Conservation (phyloP, 2,888 invertebrate species). For the Cantharis flavilabris region DNA sequence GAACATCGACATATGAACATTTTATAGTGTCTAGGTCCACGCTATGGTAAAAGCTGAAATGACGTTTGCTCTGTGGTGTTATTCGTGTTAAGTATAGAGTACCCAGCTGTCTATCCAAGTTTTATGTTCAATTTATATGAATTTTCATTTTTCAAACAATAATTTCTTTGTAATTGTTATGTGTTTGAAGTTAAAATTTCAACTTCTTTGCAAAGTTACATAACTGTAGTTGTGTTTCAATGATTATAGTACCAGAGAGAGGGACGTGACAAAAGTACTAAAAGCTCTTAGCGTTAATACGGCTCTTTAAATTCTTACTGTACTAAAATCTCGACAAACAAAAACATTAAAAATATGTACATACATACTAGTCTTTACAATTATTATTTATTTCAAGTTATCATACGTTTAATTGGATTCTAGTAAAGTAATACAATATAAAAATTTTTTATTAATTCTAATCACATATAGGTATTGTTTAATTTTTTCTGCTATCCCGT, state of each 20-base stretch:
- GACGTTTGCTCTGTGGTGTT: too few relatives aligned
- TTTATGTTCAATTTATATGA: not conserved
- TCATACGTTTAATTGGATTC: not conserved
- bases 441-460: not conserved
- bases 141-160: not conserved
- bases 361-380: not conserved
- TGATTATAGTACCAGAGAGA: slow-evolving; percentile 1
- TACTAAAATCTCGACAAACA: slow-evolving; percentile 23
- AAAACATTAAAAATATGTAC: slow-evolving; percentile 9
- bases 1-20: too few relatives aligned
- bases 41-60: too few relatives aligned
- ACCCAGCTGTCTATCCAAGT: not conserved
- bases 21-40: too few relatives aligned
- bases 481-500: not conserved
- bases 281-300: slow-evolving; percentile 14
- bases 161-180: not conserved
- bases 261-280: slow-evolving; percentile 10
- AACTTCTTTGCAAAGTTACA: not conserved
- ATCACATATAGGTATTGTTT: not conserved
- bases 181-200: not conserved
- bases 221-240: not conserved
- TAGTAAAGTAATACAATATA: not conserved
- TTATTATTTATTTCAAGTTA: not conserved
- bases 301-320: slow-evolving; percentile 15
- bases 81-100: too few relatives aligned